Percentiles rank a stretch among this genome's conserved stretches.
phyloP scores from a whole-genome alignment of 2,888 invertebrate genomes.

The Resseliella maxima region DNA sequence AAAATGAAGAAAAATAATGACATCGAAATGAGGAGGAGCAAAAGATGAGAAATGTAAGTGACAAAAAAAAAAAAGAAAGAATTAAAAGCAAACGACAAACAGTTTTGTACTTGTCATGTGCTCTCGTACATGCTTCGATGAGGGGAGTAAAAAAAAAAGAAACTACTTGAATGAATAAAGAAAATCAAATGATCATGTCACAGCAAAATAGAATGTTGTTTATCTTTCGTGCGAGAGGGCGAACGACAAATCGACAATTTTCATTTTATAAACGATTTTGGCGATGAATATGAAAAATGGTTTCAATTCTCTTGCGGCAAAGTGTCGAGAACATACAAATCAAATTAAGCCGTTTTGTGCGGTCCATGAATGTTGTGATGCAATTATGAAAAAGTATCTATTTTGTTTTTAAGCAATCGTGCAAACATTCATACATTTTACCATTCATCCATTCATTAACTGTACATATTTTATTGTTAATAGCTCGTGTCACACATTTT shows the following conservation, averaged over 20 bases:
- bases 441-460: constrained; percentile 37
- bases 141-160: too few species aligned
- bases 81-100: constrained; percentile 14
- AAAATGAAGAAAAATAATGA: neutral
- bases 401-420: neutral
- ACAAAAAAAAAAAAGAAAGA: too few species aligned
- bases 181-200: constrained; percentile 6
- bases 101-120: constrained; percentile 44
- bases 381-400: neutral
- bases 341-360: neutral
- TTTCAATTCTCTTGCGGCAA: neutral
- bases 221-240: neutral
- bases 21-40: neutral
- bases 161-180: neutral
- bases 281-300: neutral
- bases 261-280: neutral
- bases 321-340: constrained; percentile 34
- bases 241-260: constrained; percentile 10
- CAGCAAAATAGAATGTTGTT: neutral
- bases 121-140: too few species aligned
- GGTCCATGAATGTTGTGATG: constrained; percentile 10
- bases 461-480: constrained; percentile 41
- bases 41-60: neutral
- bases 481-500: constrained; percentile 32
- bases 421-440: neutral